Conservation (phyloP, 2,888 invertebrate species). For the Eucera pruinosa region DNA sequence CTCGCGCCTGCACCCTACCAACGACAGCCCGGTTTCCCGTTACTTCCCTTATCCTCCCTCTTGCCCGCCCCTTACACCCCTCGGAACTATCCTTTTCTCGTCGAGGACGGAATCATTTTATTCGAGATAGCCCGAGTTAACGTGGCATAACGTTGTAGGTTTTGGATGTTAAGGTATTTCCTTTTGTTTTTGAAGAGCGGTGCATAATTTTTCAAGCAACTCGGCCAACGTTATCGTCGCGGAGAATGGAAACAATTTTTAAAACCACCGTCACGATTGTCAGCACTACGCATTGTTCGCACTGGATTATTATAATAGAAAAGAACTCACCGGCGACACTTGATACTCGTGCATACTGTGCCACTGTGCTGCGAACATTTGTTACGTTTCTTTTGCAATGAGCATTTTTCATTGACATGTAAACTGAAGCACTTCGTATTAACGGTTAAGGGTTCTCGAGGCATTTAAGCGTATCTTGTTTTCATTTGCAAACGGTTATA, state of each 20-base stretch:
- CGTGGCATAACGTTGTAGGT: constrained; percentile 54
- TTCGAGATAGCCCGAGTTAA: constrained; percentile 48
- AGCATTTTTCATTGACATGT: too few relatives aligned
- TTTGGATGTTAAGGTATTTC: constrained; percentile 43
- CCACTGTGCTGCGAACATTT: neutral
- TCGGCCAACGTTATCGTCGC: neutral
- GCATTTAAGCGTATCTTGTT: neutral
- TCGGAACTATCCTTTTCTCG: constrained; percentile 3
- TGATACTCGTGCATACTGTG: too few relatives aligned
- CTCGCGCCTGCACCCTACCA: constrained; percentile 58
- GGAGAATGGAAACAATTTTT: constrained; percentile 42
- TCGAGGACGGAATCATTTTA: constrained; percentile 43
- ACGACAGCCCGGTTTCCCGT: constrained; percentile 4
- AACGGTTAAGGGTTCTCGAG: constrained; percentile 2
- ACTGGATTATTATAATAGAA: constrained; percentile 29
- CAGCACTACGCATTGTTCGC: constrained; percentile 31
- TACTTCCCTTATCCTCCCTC: constrained; percentile 1
- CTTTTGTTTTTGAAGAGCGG: constrained; percentile 47
- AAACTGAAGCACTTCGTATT: neutral
- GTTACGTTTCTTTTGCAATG: neutral
- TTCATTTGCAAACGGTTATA: too few relatives aligned
- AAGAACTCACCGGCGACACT: constrained; percentile 22
- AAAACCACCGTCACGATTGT: constrained; percentile 21
- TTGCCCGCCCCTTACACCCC: neutral
- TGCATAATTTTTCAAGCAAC: constrained; percentile 44